Conservation (phyloP, 2,888 invertebrate genomes). For the Eilema sororculum region DNA sequence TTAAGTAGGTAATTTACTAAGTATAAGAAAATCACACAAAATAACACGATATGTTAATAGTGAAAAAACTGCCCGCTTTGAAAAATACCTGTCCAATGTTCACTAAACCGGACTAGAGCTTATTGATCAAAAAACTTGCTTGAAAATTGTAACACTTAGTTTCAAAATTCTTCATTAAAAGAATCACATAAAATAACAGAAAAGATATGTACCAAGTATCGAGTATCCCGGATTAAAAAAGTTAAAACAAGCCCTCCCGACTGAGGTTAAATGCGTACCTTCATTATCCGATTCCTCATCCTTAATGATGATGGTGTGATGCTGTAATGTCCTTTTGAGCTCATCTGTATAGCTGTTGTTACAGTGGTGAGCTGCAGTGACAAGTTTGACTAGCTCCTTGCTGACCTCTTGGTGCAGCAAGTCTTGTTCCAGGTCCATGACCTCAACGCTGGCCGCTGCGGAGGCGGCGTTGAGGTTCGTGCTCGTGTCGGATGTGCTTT, state of each 20-base stretch:
- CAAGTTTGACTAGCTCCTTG: conserved; percentile 78
- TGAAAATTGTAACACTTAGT: too few relatives aligned
- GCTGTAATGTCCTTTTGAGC: conserved; percentile 84
- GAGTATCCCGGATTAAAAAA: too few relatives aligned
- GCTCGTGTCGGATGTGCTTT: conserved; percentile 59
- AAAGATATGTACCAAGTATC: too few relatives aligned
- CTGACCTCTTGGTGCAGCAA: conserved; percentile 55
- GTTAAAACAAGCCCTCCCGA: not conserved
- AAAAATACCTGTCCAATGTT: too few relatives aligned
- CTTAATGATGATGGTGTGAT: conserved; percentile 54
- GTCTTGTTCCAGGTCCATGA: conserved; percentile 53
- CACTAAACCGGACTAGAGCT: too few relatives aligned
- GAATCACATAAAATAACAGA: too few relatives aligned
- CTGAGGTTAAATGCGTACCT: conserved; percentile 36
- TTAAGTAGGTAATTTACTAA: too few relatives aligned
- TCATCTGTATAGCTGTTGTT: conserved; percentile 97
- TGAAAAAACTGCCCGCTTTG: too few relatives aligned
- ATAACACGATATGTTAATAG: too few relatives aligned
- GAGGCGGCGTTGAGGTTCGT: conserved; percentile 43
- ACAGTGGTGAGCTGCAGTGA: conserved; percentile 92
- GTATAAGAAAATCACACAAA: too few relatives aligned
- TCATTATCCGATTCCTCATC: conserved; percentile 59
- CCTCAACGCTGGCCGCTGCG: conserved; percentile 46
- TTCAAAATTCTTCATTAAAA: too few relatives aligned
- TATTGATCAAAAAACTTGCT: too few relatives aligned